These are phyloP conservation scores for Oligia strigilis DNA, from an alignment of 2,888 invertebrate species.

Conservation along the genomic window DNA sequence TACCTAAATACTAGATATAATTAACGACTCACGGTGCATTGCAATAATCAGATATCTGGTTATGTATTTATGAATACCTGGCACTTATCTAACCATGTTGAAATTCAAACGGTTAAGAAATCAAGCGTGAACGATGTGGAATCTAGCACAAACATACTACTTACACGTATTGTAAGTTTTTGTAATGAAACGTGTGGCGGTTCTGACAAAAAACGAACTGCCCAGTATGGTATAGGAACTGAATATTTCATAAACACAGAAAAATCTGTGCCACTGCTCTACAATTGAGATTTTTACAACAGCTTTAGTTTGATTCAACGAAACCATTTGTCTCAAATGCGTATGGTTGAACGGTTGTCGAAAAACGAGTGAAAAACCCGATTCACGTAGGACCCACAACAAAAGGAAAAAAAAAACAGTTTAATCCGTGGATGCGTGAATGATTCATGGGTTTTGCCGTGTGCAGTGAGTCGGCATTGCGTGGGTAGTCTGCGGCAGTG, in stretches of 20 bases:
- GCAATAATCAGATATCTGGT: slow-evolving; percentile 56
- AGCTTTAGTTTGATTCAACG: slow-evolving; percentile 31
- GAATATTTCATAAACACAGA: slow-evolving; percentile 27
- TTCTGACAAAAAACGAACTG: slow-evolving; percentile 43
- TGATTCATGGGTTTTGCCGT: slow-evolving; percentile 75
- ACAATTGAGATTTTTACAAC: slow-evolving; percentile 24
- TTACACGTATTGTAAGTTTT: slow-evolving; percentile 44
- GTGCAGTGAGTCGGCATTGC: slow-evolving; percentile 72
- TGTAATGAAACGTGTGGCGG: slow-evolving; percentile 33
- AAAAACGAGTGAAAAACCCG: slow-evolving; percentile 57
- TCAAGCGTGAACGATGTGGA: slow-evolving; percentile 67
- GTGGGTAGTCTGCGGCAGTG: slow-evolving; percentile 65
- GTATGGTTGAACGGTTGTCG: slow-evolving; percentile 50
- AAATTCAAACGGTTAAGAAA: slow-evolving; percentile 67
- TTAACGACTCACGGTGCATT: slow-evolving; percentile 33
- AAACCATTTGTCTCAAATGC: slow-evolving; percentile 39
- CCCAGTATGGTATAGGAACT: slow-evolving; percentile 15
- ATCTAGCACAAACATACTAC: slow-evolving; percentile 55
- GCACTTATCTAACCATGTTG: slow-evolving; percentile 64
- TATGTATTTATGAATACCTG: slow-evolving; percentile 62
- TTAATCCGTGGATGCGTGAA: slow-evolving; percentile 69
- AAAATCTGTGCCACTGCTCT: slow-evolving; percentile 9
- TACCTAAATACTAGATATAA: slow-evolving; percentile 32
- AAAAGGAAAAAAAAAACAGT: slow-evolving; percentile 59
- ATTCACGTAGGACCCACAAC: slow-evolving; percentile 49